Conservation (phyloP, 2,888 invertebrate genomes). For the Zele albiditarsus region DNA sequence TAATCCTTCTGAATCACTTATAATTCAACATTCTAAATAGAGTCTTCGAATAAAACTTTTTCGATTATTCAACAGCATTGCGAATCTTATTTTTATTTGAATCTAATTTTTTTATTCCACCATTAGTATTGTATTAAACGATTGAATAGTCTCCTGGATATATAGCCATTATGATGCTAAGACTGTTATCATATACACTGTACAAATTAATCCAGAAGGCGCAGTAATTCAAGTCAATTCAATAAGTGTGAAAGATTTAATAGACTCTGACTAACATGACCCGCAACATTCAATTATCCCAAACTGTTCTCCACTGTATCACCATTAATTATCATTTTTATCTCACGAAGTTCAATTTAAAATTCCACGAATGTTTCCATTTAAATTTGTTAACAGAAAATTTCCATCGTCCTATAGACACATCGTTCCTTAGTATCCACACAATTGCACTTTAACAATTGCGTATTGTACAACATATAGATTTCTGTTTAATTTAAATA, state of each 20-base stretch:
- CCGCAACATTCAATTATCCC: constrained; percentile 12
- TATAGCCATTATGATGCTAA: not conserved
- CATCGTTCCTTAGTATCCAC: not conserved
- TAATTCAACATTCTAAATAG: too few relatives aligned
- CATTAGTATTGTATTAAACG: not conserved
- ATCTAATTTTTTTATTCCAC: not conserved
- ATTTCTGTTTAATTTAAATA: not conserved
- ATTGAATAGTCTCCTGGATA: not conserved
- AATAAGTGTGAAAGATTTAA: constrained; percentile 17
- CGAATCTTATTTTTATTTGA: too few relatives aligned
- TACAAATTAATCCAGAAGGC: not conserved
- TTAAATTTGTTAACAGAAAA: not conserved
- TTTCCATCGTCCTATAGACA: constrained; percentile 2
- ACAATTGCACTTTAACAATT: not conserved
- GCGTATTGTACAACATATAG: not conserved
- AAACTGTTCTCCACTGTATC: not conserved
- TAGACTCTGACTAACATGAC: not conserved
- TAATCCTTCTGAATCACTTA: too few relatives aligned
- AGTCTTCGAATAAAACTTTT: too few relatives aligned
- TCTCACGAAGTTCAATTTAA: not conserved
- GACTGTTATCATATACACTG: not conserved
- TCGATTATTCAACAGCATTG: too few relatives aligned
- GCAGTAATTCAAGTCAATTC: constrained; percentile 14
- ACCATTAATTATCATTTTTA: not conserved
- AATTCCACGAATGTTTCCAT: not conserved